A percentile compares a stretch with the other conserved stretches of the same genome.
Conservation (phyloP, 2,113 vertebrate species). For the Rhinoderma darwinii region DNA sequence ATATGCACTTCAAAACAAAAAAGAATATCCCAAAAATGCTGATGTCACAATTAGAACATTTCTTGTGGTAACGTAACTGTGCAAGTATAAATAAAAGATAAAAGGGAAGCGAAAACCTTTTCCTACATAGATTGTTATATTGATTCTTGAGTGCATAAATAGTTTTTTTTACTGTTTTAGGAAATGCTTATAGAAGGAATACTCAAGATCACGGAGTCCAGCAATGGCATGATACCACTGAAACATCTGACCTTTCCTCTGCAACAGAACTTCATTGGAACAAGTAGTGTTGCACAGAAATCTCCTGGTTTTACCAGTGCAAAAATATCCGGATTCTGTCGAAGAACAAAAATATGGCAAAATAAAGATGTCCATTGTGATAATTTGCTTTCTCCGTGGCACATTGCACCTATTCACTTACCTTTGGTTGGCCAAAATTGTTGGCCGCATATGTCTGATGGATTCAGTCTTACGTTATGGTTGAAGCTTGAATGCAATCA, state of each 20-base stretch:
- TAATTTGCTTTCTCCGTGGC: constrained; percentile 86
- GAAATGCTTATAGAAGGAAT: constrained; percentile 88
- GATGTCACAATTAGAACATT: too few species aligned
- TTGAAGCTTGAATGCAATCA: constrained; percentile 72
- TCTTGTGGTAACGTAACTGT: too few species aligned
- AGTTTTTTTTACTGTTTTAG: constrained; percentile 67
- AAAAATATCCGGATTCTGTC: constrained; percentile 68
- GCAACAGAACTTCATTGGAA: constrained; percentile 65
- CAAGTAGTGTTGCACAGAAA: constrained; percentile 74
- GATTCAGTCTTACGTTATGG: constrained; percentile 94
- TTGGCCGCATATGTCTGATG: constrained; percentile 96
- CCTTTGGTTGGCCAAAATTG: constrained; percentile 94
- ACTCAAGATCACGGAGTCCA: constrained; percentile 85
- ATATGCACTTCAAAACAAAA: too few species aligned
- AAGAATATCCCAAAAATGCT: too few species aligned
- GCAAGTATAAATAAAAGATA: too few species aligned
- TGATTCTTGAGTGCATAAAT: neutral
- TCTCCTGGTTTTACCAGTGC: constrained; percentile 65
- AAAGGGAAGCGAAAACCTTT: too few species aligned
- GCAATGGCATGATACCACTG: constrained; percentile 80
- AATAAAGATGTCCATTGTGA: constrained; percentile 76
- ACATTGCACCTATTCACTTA: constrained; percentile 87
- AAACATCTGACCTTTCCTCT: constrained; percentile 90
- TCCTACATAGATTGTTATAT: too few species aligned
- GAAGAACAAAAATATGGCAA: constrained; percentile 76